Evolutionary conservation across 2,888 invertebrate species (phyloP).

Genomic region (Maniola hyperantus): DNA sequence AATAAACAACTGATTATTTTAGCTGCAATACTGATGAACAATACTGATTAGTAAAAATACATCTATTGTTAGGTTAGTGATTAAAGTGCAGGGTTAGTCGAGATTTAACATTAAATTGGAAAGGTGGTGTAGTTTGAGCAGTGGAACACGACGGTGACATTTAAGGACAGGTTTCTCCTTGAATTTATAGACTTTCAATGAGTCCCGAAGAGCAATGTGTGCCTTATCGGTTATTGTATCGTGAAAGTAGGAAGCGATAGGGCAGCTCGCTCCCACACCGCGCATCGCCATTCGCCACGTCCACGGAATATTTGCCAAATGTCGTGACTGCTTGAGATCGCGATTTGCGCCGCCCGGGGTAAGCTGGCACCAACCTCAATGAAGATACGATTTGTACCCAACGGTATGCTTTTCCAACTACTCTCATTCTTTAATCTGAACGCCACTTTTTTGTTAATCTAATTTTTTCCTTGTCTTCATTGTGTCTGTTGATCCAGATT

Average conservation of each 20-base stretch:
- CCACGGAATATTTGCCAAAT: conserved; percentile 79
- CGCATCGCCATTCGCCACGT: conserved; percentile 63
- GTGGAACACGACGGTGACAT: conserved; percentile 41
- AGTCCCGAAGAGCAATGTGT: conserved; percentile 56
- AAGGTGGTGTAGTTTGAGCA: conserved; percentile 27
- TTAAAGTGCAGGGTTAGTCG: background rate
- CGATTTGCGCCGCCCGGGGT: conserved; percentile 78
- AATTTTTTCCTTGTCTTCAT: conserved; percentile 11
- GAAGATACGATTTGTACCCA: conserved; percentile 76
- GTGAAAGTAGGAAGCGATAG: conserved; percentile 77
- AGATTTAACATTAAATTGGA: conserved; percentile 21
- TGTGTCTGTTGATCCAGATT: conserved; percentile 11
- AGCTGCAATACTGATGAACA: no score
- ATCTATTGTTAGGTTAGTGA: background rate
- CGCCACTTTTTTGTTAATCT: conserved; percentile 18
- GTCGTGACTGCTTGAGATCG: conserved; percentile 81
- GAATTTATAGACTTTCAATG: conserved; percentile 43
- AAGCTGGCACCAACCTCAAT: conserved; percentile 69
- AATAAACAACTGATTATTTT: background rate
- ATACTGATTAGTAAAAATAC: background rate
- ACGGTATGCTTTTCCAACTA: conserved; percentile 61
- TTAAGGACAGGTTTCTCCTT: conserved; percentile 43
- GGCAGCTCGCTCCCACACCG: conserved; percentile 76
- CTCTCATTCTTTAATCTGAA: conserved; percentile 22
- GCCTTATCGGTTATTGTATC: conserved; percentile 69